Percentiles rank a stretch among this genome's conserved stretches.
Conservation (phyloP, 2,797 vertebrate species). For the Phyllotis vaccarum region DNA sequence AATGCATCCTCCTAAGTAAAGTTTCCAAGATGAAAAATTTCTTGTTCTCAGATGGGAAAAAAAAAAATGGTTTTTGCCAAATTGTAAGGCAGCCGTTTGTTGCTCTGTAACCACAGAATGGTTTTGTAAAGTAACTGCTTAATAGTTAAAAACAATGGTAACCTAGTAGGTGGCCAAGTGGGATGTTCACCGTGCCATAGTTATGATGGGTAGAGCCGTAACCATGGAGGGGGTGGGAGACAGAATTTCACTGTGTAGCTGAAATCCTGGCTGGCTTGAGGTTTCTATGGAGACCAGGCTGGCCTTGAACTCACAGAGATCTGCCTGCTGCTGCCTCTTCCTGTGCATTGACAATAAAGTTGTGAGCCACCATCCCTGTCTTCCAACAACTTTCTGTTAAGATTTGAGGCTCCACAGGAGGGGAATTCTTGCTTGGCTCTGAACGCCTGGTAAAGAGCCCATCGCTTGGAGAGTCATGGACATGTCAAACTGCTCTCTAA, state of each 20-base stretch:
- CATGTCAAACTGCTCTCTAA: neutral
- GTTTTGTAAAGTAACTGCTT: neutral
- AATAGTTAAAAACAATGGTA: neutral
- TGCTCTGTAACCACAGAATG: neutral
- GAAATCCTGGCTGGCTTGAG: neutral
- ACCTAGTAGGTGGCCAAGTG: neutral
- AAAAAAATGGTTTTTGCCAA: neutral
- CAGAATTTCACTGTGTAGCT: neutral
- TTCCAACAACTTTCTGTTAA: neutral
- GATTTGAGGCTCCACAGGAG: neutral
- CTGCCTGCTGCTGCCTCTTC: neutral
- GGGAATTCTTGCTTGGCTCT: neutral
- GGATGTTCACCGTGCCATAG: neutral
- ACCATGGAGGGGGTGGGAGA: neutral
- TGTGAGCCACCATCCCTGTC: neutral
- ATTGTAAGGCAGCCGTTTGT: neutral
- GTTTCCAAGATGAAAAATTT: slow-evolving; percentile 42
- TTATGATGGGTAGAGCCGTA: neutral
- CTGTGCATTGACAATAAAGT: neutral
- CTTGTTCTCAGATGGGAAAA: neutral
- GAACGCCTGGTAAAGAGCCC: neutral
- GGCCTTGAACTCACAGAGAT: neutral
- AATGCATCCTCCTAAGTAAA: neutral
- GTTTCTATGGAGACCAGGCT: neutral
- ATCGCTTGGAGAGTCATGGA: neutral